Evolutionary conservation across 2,888 invertebrate genomes (phyloP).

Genomic region (Drosophila suboccidentalis): DNA sequence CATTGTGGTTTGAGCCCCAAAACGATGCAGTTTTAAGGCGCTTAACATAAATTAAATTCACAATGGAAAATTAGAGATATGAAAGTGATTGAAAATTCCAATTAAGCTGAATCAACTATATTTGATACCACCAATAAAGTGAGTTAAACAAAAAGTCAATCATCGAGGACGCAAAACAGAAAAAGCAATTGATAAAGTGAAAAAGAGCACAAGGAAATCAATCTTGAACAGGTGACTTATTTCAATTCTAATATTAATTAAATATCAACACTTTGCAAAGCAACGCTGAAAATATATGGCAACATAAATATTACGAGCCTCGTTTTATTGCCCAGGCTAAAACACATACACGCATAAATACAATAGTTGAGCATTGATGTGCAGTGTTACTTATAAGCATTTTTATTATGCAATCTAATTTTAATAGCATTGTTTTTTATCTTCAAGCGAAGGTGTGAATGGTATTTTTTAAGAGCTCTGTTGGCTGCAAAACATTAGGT

Average conservation of each 20-base stretch:
- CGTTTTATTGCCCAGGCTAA: constrained; percentile 4
- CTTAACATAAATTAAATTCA: constrained; percentile 35
- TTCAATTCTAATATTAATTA: constrained; percentile 18
- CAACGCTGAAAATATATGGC: constrained; percentile 9
- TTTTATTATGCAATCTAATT: constrained; percentile 19
- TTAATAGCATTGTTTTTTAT: constrained; percentile 15
- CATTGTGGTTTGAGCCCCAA: constrained; percentile 26
- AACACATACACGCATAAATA: no score
- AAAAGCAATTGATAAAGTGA: neutral
- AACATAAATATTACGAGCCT: constrained; percentile 6
- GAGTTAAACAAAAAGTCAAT: constrained; percentile 15
- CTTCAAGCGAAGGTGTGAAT: neutral
- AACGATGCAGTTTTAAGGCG: constrained; percentile 30
- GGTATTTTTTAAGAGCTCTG: constrained; percentile 3
- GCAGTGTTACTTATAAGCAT: no score
- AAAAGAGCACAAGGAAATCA: neutral
- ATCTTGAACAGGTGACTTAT: constrained; percentile 10
- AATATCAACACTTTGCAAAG: constrained; percentile 6
- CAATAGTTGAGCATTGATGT: no score
- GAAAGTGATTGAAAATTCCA: constrained; percentile 39
- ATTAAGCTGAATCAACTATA: constrained; percentile 61
- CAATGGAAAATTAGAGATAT: constrained; percentile 6
- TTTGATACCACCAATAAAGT: constrained; percentile 21
- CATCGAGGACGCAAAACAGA: neutral
- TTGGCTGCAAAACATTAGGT: neutral